Conservation (phyloP, 2,113 vertebrate genomes). For the Hyla sarda region DNA sequence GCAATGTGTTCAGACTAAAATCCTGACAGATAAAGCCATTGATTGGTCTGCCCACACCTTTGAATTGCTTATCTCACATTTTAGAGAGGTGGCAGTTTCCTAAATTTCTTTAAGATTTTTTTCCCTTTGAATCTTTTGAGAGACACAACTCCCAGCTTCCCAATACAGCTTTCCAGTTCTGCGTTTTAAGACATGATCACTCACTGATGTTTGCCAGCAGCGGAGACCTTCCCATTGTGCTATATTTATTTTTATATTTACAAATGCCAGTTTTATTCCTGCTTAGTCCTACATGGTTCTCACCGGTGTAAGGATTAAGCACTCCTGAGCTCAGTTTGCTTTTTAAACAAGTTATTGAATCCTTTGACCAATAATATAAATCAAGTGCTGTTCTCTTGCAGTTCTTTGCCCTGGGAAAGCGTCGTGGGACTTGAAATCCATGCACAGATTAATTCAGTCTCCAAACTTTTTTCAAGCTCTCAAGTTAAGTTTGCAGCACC, state of each 20-base stretch:
- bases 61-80: constrained; percentile 29
- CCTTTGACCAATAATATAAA: neutral
- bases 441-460: constrained; percentile 90
- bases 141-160: neutral
- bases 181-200: constrained; percentile 3
- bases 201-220: constrained; percentile 18
- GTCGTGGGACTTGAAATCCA: constrained; percentile 97
- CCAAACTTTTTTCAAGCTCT: constrained; percentile 94
- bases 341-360: neutral
- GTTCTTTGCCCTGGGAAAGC: constrained; percentile 78
- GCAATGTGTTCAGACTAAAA: constrained; percentile 27
- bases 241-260: constrained; percentile 6
- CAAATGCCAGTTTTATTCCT: neutral
- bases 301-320: neutral
- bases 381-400: constrained; percentile 64
- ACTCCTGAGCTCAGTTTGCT: neutral
- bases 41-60: constrained; percentile 35
- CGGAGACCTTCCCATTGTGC: neutral
- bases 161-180: neutral
- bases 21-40: constrained; percentile 34
- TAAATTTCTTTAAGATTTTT: neutral
- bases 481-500: constrained; percentile 86
- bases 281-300: neutral
- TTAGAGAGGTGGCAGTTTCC: neutral
- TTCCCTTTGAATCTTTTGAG: neutral